Conservation (phyloP, 2,888 invertebrate genomes). For the Callosobruchus maculatus region DNA sequence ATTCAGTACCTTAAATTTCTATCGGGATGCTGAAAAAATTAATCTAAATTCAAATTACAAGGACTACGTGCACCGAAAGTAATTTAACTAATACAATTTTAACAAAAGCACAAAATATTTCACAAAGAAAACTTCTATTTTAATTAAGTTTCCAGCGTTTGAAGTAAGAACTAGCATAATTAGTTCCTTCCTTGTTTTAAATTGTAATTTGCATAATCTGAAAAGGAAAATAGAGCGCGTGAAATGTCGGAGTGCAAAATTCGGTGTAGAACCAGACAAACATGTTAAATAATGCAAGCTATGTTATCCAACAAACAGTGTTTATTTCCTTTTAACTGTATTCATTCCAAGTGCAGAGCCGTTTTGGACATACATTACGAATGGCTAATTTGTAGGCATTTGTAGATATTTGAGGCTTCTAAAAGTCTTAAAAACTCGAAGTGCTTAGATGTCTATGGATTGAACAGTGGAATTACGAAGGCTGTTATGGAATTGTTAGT, state of each 20-base stretch:
- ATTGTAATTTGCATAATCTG: background rate
- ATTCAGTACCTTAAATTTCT: background rate
- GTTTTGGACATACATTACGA: no score
- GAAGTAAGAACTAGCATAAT: background rate
- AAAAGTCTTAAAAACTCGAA: no score
- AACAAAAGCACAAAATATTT: slow-evolving; percentile 10
- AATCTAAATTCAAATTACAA: background rate
- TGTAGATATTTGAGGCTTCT: no score
- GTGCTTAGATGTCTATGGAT: no score
- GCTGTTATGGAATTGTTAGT: no score
- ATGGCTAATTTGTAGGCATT: no score
- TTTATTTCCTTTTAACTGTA: no score
- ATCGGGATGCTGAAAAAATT: background rate
- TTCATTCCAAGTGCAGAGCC: no score
- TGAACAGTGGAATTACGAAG: no score
- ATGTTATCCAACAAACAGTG: no score
- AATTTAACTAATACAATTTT: slow-evolving; percentile 18
- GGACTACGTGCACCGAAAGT: slow-evolving; percentile 10
- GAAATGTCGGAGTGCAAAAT: background rate
- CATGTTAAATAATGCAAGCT: background rate
- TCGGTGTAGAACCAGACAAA: background rate
- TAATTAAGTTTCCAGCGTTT: slow-evolving; percentile 4
- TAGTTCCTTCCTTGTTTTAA: background rate
- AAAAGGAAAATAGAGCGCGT: background rate
- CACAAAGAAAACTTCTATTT: slow-evolving; percentile 11